phyloP scores from a whole-genome alignment of 2,113 vertebrate species.

The chimpanzee (Pan troglodytes) region NHGRI_mPanTro3-v2.1_pri NC_072418.2:48220001-48220500 shows the following conservation, averaged over 20 bases:
- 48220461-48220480: neutral
- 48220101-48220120: neutral
- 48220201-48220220: no score
- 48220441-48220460: neutral
- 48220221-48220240: no score
- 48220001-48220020: neutral
- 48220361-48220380: neutral
- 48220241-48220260: no score
- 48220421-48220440: neutral
- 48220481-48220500: neutral
- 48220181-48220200: no score
- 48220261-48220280: no score
- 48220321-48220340: no score
- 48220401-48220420: neutral
- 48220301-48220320: no score
- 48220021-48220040: neutral
- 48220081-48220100: neutral
- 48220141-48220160: no score
- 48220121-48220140: neutral
- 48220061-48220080: neutral
- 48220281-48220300: no score
- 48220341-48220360: no score
- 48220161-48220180: no score
- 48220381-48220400: neutral
- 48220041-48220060: neutral